phyloP scores from a whole-genome alignment of 2,888 invertebrate genomes.

The Poecilobothrus nobilitatus region DNA sequence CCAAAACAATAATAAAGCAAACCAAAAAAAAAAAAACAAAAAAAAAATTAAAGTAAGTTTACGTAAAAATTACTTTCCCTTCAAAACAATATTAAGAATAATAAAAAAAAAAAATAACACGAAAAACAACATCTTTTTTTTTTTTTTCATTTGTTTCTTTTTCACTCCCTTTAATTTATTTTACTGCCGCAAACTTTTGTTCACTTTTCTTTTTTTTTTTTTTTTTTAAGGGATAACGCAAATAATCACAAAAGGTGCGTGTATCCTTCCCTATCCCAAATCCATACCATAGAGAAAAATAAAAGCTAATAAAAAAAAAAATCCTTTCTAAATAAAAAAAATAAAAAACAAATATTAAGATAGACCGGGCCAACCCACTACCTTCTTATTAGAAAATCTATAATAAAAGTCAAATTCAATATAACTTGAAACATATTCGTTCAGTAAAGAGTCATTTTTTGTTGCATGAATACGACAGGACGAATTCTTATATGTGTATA shows the following conservation, averaged over 20 bases:
- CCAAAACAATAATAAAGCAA: too few relatives aligned
- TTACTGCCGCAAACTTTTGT: not conserved
- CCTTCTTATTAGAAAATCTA: not conserved
- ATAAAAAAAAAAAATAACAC: not conserved
- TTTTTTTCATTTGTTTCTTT: too few relatives aligned
- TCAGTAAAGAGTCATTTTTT: not conserved
- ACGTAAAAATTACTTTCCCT: not conserved
- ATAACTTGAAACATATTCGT: not conserved
- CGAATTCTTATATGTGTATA: not conserved
- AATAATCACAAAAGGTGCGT: not conserved
- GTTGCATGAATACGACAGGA: not conserved
- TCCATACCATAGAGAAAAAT: not conserved
- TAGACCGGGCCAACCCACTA: too few relatives aligned
- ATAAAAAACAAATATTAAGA: not conserved
- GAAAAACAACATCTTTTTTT: too few relatives aligned
- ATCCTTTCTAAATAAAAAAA: not conserved
- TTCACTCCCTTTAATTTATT: too few relatives aligned
- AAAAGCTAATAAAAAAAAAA: not conserved
- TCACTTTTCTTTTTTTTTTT: not conserved
- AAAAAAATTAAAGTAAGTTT: conserved; percentile 1
- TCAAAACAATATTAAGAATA: not conserved
- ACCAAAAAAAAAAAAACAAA: too few relatives aligned
- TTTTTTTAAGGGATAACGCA: not conserved
- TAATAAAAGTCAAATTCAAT: not conserved
- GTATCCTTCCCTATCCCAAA: not conserved